Conservation (phyloP, 2,888 invertebrate species). For the Diaphora mendica region DNA sequence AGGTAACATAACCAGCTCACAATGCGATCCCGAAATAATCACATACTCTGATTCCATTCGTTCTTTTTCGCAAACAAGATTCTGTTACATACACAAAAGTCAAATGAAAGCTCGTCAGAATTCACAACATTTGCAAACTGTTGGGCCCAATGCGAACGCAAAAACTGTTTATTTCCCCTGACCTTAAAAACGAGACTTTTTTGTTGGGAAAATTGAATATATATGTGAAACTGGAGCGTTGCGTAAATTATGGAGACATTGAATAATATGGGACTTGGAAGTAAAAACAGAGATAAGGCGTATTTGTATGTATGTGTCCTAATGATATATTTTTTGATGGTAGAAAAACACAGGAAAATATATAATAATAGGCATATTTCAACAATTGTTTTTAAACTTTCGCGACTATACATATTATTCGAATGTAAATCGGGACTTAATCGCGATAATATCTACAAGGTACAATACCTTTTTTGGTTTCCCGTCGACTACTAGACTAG, state of each 20-base stretch:
- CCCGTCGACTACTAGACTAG: no score
- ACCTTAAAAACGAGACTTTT: constrained; percentile 16
- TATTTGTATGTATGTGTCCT: constrained; percentile 11
- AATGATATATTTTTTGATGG: not conserved
- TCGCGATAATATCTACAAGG: no score
- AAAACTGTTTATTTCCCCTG: constrained; percentile 16
- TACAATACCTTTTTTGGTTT: no score
- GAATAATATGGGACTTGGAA: constrained; percentile 18
- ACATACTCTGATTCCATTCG: constrained; percentile 16
- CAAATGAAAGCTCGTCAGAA: constrained; percentile 15
- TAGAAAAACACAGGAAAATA: not conserved
- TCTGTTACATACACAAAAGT: constrained; percentile 19
- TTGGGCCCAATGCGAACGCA: constrained; percentile 5
- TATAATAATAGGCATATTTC: not conserved
- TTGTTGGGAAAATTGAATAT: constrained; percentile 18
- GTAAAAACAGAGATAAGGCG: constrained; percentile 13
- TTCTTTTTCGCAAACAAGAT: constrained; percentile 29
- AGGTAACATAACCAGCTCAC: constrained; percentile 8
- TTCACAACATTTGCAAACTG: constrained; percentile 14
- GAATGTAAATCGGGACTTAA: no score
- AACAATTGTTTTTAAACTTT: no score
- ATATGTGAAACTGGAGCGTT: constrained; percentile 6
- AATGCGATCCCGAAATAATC: constrained; percentile 23
- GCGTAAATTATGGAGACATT: constrained; percentile 11
- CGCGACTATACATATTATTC: no score